A percentile compares a stretch with the other conserved stretches of the same genome.
Evolutionary conservation across 2,113 vertebrate species (phyloP).

Genomic region (Platycercus adscitus): DNA sequence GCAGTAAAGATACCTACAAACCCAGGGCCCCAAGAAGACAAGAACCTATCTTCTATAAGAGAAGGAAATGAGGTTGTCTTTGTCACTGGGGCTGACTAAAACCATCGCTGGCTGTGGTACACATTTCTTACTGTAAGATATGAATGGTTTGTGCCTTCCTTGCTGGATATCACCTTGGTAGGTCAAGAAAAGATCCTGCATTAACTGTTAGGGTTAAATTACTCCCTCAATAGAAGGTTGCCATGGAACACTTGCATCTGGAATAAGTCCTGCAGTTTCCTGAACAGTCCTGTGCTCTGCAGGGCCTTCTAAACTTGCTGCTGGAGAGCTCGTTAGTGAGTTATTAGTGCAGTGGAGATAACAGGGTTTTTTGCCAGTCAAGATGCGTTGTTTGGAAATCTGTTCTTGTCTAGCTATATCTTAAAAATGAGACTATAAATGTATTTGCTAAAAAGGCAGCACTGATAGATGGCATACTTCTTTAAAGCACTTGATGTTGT

Average conservation of each 20-base stretch:
- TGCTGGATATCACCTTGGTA: neutral
- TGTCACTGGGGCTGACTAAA: neutral
- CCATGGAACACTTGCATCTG: neutral
- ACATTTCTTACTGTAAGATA: neutral
- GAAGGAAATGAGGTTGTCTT: neutral
- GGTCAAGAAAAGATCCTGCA: neutral
- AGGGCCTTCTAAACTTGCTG: neutral
- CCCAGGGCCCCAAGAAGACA: neutral
- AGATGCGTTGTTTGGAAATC: neutral
- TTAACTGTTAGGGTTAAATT: neutral
- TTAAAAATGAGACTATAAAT: neutral
- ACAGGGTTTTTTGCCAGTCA: neutral
- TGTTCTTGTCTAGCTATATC: neutral
- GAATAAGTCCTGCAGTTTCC: neutral
- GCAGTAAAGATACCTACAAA: neutral
- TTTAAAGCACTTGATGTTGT: neutral
- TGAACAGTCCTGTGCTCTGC: neutral
- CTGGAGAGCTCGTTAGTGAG: neutral
- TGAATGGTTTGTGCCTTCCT: neutral
- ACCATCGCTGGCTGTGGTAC: neutral
- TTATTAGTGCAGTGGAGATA: neutral
- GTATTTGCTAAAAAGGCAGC: neutral
- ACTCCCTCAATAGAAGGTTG: neutral
- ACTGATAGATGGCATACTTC: neutral
- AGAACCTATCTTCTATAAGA: neutral